Conservation (phyloP, 2,888 invertebrate genomes). For the Meteorus colon region DNA sequence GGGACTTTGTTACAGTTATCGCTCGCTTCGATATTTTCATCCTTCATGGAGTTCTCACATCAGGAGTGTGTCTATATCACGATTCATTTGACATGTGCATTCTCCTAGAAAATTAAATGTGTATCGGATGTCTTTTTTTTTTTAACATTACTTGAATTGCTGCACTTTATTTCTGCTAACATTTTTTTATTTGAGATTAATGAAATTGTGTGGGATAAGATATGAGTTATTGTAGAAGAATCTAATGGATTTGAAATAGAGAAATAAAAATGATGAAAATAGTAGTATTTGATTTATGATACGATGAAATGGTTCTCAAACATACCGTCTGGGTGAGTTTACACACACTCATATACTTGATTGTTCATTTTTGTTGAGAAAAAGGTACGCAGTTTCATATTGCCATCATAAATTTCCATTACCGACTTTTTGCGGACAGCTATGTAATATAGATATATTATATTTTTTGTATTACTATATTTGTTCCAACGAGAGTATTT, state of each 20-base stretch:
- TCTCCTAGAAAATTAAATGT: neutral
- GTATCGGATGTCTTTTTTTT: neutral
- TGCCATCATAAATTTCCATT: too few relatives aligned
- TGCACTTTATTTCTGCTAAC: neutral
- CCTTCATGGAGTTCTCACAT: neutral
- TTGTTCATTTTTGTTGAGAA: too few relatives aligned
- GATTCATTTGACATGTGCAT: slow-evolving; percentile 1
- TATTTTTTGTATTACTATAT: too few relatives aligned
- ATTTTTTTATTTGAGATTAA: neutral
- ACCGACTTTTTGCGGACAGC: too few relatives aligned
- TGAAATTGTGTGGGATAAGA: neutral
- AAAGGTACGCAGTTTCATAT: too few relatives aligned
- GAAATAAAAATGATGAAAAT: neutral
- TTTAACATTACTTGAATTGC: neutral
- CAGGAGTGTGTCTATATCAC: slow-evolving; percentile 1
- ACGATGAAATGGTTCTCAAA: slow-evolving; percentile 5
- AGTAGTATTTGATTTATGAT: slow-evolving; percentile 5
- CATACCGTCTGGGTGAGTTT: too few relatives aligned
- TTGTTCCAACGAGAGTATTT: too few relatives aligned
- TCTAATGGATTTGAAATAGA: neutral
- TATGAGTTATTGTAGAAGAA: neutral
- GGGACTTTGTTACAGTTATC: slow-evolving; percentile 24
- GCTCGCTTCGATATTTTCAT: slow-evolving; percentile 1
- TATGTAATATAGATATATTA: too few relatives aligned
- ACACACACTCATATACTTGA: too few relatives aligned